Evolutionary conservation across 2,888 invertebrate species (phyloP).

Genomic region (Catotricha subobsoleta): DNA sequence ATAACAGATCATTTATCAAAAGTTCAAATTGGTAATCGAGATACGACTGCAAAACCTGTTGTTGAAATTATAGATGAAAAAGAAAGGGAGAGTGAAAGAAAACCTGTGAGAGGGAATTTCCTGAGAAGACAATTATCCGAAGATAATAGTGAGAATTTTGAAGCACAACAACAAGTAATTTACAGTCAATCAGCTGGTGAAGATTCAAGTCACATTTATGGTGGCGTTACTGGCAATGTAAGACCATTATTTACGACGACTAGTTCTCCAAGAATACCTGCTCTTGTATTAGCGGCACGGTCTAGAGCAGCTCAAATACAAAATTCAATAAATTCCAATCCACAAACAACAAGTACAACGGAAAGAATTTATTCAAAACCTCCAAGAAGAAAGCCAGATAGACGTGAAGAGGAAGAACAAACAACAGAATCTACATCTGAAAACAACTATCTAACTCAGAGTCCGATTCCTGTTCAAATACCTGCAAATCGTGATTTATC

Average conservation of each 20-base stretch:
- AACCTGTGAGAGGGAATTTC: conserved; percentile 35
- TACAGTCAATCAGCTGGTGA: conserved; percentile 42
- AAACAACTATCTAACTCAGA: conserved; percentile 33
- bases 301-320: conserved; percentile 26
- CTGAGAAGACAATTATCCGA: conserved; percentile 39
- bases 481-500: conserved; percentile 26
- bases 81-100: conserved; percentile 26
- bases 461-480: conserved; percentile 37
- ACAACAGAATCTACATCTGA: conserved; percentile 36
- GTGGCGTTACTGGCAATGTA: conserved; percentile 42
- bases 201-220: conserved; percentile 51
- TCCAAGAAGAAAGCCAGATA: conserved; percentile 1
- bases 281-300: conserved; percentile 33
- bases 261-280: conserved; percentile 35
- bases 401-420: conserved; percentile 26
- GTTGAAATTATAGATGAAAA: conserved; percentile 32
- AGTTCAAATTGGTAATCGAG: conserved; percentile 9
- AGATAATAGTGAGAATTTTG: conserved; percentile 33
- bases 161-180: conserved; percentile 32
- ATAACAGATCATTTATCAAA: conserved; percentile 12
- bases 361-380: conserved; percentile 28
- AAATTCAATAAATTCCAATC: conserved; percentile 9
- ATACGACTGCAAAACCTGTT: conserved; percentile 32
- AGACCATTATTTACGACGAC: conserved; percentile 51
- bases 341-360: conserved; percentile 11